Evolutionary conservation across 2,113 vertebrate genomes (phyloP).

Genomic region (Formicarius rufipectus): DNA sequence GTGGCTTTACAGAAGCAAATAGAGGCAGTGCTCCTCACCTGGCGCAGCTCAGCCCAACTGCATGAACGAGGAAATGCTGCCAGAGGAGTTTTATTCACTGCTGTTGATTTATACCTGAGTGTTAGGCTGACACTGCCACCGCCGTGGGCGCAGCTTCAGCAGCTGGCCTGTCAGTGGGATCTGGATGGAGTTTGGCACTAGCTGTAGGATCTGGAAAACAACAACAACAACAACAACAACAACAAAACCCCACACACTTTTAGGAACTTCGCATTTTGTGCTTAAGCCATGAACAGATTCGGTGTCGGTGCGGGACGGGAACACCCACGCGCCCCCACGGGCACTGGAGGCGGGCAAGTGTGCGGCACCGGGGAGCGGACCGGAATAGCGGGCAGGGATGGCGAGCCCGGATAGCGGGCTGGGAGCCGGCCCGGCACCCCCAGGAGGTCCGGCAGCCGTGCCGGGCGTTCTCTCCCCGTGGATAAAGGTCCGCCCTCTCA

Average conservation of each 20-base stretch:
- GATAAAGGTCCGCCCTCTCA: accelerated
- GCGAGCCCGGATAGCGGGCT: no score
- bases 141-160: accelerated
- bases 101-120: not conserved
- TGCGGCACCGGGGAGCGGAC: no score
- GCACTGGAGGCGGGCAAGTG: no score
- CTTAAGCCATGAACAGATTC: accelerated
- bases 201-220: not conserved
- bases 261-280: accelerated
- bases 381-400: not conserved
- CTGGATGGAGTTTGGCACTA: not conserved
- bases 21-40: not conserved
- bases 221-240: no score
- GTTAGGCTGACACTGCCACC: not conserved
- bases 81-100: not conserved
- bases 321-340: no score
- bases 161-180: not conserved
- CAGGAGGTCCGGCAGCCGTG: no score
- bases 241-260: not conserved
- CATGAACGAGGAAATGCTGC: not conserved
- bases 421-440: not conserved
- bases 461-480: no score
- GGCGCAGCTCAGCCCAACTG: accelerated
- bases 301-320: accelerated
- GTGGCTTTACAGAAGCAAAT: not conserved